Conservation (phyloP, 2,113 vertebrate species). For the Zootoca vivipara region DNA sequence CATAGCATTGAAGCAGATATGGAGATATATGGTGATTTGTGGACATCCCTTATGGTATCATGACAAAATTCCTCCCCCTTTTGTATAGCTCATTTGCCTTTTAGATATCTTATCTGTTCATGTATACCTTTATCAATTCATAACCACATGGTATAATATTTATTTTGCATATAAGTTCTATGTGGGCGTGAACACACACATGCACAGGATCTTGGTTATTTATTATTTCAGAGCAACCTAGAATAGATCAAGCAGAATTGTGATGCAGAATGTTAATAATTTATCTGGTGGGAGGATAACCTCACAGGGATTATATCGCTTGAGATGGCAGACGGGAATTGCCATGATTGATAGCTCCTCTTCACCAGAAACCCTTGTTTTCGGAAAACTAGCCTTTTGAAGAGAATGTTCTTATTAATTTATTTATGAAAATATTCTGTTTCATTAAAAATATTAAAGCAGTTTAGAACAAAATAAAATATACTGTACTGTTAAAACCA, state of each 20-base stretch:
- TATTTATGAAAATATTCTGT: too few relatives aligned
- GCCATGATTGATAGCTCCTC: background rate
- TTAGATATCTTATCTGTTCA: background rate
- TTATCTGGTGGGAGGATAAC: background rate
- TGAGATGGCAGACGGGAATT: background rate
- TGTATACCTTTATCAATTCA: background rate
- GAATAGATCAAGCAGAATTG: background rate
- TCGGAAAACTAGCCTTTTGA: background rate
- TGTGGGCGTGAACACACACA: background rate
- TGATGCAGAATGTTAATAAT: background rate
- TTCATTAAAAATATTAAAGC: too few relatives aligned
- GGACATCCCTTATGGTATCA: background rate
- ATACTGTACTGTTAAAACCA: too few relatives aligned
- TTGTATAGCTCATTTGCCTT: background rate
- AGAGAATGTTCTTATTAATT: background rate
- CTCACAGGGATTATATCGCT: background rate
- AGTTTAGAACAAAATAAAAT: too few relatives aligned
- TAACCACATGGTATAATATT: background rate
- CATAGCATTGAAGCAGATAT: constrained; percentile 17
- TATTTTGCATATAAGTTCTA: background rate
- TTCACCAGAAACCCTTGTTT: background rate
- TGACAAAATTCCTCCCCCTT: constrained; percentile 2
- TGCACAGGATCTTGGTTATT: background rate
- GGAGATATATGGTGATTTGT: background rate
- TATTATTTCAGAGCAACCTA: background rate